Base-by-base conservation (phyloP, 2,113 vertebrate genomes). In the Pteronura brasiliensis region DNA sequence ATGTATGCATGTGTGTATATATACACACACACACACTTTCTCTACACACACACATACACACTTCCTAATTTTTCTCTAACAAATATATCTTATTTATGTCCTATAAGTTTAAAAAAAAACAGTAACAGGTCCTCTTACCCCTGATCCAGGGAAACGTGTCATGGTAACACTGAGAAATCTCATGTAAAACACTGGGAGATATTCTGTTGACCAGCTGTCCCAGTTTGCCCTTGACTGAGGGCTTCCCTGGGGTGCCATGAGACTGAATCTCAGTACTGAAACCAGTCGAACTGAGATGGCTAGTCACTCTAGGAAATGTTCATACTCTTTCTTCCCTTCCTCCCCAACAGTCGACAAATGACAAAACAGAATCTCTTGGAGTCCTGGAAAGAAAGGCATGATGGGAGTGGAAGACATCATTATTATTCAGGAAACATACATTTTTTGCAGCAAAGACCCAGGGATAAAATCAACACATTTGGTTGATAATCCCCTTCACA, bases 371-470 rank as follows among this genome's bases (percentile, higher is more conserved):
- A 61, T 20, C 1, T 49, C 55, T 72, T n/a, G 4, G 61, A 80
- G 36, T 83, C n/a, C 57, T 96, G n/a, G 82, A 55, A 69, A 89
- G 55, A 87, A 96, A 76, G 49, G 17, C 59, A 87, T 80, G 27
- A 49, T 4, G 20, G 76, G 79, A 96, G 39, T 31, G 7, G 31
- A 67, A 55, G 69, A 88, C 36, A 39, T 71, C 72, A 93, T 95
- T 97, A 96, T 89, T 80, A 97, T 96, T 95, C 92, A 65, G 44
- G 61, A 93, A 96, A 71, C 67, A 88, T 76, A 59, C 27, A 94
- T 87, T 94, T 97, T 97, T 97, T 97, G 93, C 85, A 90, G 90
- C 90, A 97, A 97, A 98, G 97, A 98, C 97, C 97, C 88, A 21
- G 52, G 90, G 89, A 95, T 97, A 92, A 97, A 97, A 97, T 96